Percentiles rank a stretch among this genome's conserved stretches.
phyloP scores from a whole-genome alignment of 2,113 vertebrate species.

The Centropristis striata region DNA sequence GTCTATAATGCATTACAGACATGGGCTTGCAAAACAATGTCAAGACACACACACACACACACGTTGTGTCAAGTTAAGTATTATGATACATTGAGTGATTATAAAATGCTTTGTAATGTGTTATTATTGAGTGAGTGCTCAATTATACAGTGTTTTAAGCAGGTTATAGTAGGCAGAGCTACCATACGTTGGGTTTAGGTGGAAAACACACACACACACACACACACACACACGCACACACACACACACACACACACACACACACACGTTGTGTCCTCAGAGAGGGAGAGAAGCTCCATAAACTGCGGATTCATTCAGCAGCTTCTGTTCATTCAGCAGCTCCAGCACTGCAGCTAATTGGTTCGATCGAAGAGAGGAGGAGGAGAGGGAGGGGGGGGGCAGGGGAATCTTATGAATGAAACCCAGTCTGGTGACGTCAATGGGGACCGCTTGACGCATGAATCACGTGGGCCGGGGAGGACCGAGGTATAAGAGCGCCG shows the following conservation, averaged over 20 bases:
- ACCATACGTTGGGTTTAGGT: too few relatives aligned
- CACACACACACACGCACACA: too few relatives aligned
- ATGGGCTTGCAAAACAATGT: too few relatives aligned
- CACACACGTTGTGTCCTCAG: neutral
- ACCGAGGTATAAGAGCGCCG: conserved; percentile 48
- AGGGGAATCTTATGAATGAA: conserved; percentile 76
- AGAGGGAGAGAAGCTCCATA: neutral
- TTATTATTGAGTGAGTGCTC: neutral
- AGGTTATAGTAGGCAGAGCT: too few relatives aligned
- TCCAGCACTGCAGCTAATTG: conserved; percentile 58
- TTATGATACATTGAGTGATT: too few relatives aligned
- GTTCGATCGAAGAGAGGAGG: neutral
- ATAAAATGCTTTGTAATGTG: too few relatives aligned
- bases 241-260: neutral
- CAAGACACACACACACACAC: too few relatives aligned
- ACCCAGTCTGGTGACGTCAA: conserved; percentile 75
- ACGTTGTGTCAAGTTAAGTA: too few relatives aligned
- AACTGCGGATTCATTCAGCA: conserved; percentile 40
- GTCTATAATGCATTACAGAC: too few relatives aligned
- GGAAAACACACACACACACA: too few relatives aligned
- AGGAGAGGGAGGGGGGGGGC: neutral
- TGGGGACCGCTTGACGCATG: conserved; percentile 74
- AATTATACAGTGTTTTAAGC: neutral
- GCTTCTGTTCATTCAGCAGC: conserved; percentile 51
- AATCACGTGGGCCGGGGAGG: conserved; percentile 59